Base-by-base conservation (phyloP, 1,140 invertebrate species). In the Drosophila ambigua region DNA sequence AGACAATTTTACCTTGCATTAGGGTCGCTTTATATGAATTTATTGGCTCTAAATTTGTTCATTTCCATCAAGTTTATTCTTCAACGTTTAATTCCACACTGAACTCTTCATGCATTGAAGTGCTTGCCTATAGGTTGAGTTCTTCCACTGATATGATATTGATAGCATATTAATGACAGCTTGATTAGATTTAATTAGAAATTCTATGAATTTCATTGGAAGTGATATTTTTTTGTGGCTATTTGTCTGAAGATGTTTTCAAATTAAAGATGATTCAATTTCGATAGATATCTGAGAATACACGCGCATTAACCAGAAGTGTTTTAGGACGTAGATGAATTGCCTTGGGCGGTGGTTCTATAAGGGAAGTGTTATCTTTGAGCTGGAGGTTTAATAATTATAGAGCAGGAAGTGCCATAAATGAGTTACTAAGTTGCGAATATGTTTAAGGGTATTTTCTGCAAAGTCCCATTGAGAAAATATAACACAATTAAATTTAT, bases 181-280 rank as follows among this genome's bases (percentile, higher is more conserved):
- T 50, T 44, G 72, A 74, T 74, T 65, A 74, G 71, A 74, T 57
- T 72, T 73, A 60, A 54, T 45, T 51, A 35, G 41, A 74, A 74
- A 58, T 57, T 64, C 35, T 8, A 16, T 13, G 31, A 50, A 73
- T 63, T 72, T 63, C 52, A 45, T 31, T 31, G 16, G 48, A 64
- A 57, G 45, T 52, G 16, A 4, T 52, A 57, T 20, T 49, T 49
- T 20, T 35, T 69, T 28, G 0, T 35, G 20, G 20, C 26, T 39
- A 49, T 13, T 54, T 48, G 16, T 28, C 7, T 50, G 41, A 50
- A 64, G 39, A 31, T 54, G 28, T 0, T 13, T 2, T 5, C 4
- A 65, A 46, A 11, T 52, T 15, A 0, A 23, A 54, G 3, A 26
- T 64, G 48, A 75, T 59, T 65, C 8, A 24, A 31, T 35, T 59